phyloP scores from a whole-genome alignment of 1,140 invertebrate species.

The Steinernema feltiae region DNA sequence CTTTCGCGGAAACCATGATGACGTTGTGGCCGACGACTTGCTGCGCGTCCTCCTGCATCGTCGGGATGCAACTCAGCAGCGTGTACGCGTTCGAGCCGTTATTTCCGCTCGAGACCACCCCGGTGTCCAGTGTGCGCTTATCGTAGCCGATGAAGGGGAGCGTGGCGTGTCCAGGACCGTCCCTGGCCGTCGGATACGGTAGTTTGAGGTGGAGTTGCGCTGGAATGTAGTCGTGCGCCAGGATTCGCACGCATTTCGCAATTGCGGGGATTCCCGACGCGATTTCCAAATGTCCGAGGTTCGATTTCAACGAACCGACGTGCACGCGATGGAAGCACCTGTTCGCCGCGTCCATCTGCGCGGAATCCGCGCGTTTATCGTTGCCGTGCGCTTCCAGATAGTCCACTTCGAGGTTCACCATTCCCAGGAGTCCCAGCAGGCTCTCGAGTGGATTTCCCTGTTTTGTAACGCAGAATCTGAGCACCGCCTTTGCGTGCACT shows the following conservation, averaged over 20 bases:
- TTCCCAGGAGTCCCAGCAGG: not conserved
- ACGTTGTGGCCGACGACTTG: not conserved
- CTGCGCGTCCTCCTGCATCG: not conserved
- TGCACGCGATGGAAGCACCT: not conserved
- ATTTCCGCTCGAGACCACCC: slow-evolving; percentile 24
- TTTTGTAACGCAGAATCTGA: not conserved
- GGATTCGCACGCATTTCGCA: slow-evolving; percentile 6
- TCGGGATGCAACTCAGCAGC: not conserved
- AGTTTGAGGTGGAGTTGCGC: slow-evolving; percentile 18
- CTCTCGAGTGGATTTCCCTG: not conserved
- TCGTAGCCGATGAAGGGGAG: not conserved
- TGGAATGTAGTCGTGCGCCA: slow-evolving; percentile 21
- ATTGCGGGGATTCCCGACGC: slow-evolving; percentile 27
- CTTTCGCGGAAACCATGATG: slow-evolving; percentile 24
- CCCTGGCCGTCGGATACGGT: slow-evolving; percentile 23
- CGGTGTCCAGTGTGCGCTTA: not conserved
- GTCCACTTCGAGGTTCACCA: slow-evolving; percentile 19
- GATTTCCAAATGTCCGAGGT: slow-evolving; percentile 26
- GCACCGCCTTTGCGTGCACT: not conserved
- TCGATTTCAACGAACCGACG: slow-evolving; percentile 1
- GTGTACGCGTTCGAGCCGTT: slow-evolving; percentile 18
- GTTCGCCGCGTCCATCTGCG: not conserved
- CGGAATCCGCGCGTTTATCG: slow-evolving; percentile 18
- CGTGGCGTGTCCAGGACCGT: not conserved
- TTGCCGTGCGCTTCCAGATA: slow-evolving; percentile 16